Percentiles rank a stretch among this genome's conserved stretches.
Conservation (phyloP, 2,797 vertebrate species). For the Gymnodraco acuticeps region DNA sequence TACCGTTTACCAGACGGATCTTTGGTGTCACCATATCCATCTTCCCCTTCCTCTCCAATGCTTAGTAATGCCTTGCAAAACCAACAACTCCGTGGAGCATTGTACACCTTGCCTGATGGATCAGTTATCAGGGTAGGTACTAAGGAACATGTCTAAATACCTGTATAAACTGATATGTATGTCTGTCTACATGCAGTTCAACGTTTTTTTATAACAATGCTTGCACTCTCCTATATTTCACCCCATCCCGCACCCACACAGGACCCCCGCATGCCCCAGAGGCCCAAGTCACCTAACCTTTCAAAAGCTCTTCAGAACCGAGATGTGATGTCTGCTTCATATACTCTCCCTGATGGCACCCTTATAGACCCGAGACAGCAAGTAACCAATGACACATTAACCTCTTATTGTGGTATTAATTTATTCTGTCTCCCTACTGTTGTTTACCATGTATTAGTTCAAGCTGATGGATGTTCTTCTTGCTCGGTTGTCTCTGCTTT, state of each 20-base stretch:
- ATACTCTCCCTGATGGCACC: constrained; percentile 82
- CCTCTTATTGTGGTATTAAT: background rate
- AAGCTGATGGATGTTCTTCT: constrained; percentile 22
- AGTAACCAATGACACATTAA: constrained; percentile 59
- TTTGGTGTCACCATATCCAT: constrained; percentile 71
- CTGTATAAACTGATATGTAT: background rate
- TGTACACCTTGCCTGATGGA: constrained; percentile 79
- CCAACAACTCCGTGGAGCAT: constrained; percentile 74
- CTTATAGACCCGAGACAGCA: constrained; percentile 74
- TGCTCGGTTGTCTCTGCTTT: constrained; percentile 27
- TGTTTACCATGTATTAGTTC: background rate
- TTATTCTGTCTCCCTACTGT: background rate
- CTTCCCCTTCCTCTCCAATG: constrained; percentile 66
- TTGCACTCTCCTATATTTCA: constrained; percentile 1
- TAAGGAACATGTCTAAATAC: background rate
- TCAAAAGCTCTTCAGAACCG: constrained; percentile 81
- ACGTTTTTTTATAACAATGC: background rate
- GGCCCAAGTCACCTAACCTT: constrained; percentile 79
- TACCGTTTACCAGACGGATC: constrained; percentile 73
- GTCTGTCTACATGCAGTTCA: background rate
- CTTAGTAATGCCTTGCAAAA: constrained; percentile 81
- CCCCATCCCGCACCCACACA: constrained; percentile 21
- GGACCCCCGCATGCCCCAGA: constrained; percentile 72
- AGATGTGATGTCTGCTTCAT: constrained; percentile 76
- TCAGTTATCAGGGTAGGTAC: constrained; percentile 72